phyloP scores from a whole-genome alignment of 1,140 invertebrate species.

The Melitaea cinxia region DNA sequence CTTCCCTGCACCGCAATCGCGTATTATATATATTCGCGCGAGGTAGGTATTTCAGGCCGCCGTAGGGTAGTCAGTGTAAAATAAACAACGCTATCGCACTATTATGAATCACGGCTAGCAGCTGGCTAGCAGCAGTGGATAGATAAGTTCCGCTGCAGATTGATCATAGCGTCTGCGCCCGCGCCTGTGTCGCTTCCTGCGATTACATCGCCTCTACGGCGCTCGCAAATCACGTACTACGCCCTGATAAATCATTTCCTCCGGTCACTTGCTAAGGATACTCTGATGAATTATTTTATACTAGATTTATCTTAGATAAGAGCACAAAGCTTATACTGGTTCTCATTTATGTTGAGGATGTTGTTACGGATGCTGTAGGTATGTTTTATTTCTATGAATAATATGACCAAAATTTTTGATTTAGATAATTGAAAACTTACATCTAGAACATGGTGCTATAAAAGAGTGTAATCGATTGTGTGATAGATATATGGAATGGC shows the following conservation, averaged over 20 bases:
- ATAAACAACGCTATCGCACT: slow-evolving; percentile 52
- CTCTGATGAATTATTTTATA: slow-evolving; percentile 45
- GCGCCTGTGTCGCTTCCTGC: slow-evolving; percentile 64
- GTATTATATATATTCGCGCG: slow-evolving; percentile 48
- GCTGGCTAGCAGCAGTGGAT: slow-evolving; percentile 57
- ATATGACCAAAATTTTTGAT: neutral
- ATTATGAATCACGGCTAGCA: slow-evolving; percentile 68
- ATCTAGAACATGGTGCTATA: too few relatives aligned
- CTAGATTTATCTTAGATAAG: slow-evolving; percentile 26
- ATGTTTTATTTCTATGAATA: neutral
- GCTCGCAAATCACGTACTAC: slow-evolving; percentile 68
- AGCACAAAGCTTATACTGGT: too few relatives aligned
- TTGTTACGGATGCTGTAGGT: neutral
- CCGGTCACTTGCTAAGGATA: slow-evolving; percentile 46
- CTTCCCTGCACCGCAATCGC: slow-evolving; percentile 26
- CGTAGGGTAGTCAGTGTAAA: slow-evolving; percentile 42
- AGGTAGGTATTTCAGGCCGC: slow-evolving; percentile 26
- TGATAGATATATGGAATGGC: too few relatives aligned
- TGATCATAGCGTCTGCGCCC: slow-evolving; percentile 52
- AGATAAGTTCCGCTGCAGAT: slow-evolving; percentile 71
- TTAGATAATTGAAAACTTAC: too few relatives aligned
- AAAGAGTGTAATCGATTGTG: too few relatives aligned
- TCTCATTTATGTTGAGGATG: neutral
- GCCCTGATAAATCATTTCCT: slow-evolving; percentile 73
- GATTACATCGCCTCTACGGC: slow-evolving; percentile 60